phyloP scores from a whole-genome alignment of 2,113 vertebrate genomes.

The Caretta caretta region DNA sequence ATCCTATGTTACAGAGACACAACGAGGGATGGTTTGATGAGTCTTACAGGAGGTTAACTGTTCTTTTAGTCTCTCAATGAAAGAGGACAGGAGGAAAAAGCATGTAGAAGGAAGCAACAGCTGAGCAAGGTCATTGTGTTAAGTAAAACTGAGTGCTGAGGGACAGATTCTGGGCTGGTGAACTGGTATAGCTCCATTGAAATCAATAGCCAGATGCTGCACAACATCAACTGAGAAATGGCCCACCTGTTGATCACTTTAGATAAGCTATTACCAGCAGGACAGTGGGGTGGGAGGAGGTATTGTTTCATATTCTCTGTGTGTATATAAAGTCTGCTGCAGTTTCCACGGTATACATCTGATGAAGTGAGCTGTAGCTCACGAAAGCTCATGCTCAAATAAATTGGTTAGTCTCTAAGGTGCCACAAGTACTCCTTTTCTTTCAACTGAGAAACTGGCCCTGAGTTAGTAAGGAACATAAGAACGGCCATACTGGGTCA shows the following conservation, averaged over 20 bases:
- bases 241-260: too few species aligned
- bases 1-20: not conserved
- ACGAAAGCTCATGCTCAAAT: too few species aligned
- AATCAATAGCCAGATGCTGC: not conserved
- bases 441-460: not conserved
- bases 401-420: too few species aligned
- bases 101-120: not conserved
- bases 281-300: too few species aligned
- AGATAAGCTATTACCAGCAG: too few species aligned
- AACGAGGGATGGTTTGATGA: not conserved
- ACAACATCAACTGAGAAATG: not conserved
- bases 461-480: too few species aligned
- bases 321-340: too few species aligned
- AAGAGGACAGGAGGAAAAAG: not conserved
- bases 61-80: not conserved
- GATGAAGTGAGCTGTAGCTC: too few species aligned
- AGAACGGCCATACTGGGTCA: too few species aligned
- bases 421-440: too few species aligned
- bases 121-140: not conserved
- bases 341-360: too few species aligned
- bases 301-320: too few species aligned
- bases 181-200: not conserved
- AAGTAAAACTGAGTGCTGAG: not conserved
- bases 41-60: not conserved
- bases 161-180: not conserved